Percentiles rank a stretch among this genome's conserved stretches.
These are phyloP conservation scores for Ramazzottius varieornatus DNA, from an alignment of 2,888 invertebrate genomes.

Conservation along the genomic window DNA sequence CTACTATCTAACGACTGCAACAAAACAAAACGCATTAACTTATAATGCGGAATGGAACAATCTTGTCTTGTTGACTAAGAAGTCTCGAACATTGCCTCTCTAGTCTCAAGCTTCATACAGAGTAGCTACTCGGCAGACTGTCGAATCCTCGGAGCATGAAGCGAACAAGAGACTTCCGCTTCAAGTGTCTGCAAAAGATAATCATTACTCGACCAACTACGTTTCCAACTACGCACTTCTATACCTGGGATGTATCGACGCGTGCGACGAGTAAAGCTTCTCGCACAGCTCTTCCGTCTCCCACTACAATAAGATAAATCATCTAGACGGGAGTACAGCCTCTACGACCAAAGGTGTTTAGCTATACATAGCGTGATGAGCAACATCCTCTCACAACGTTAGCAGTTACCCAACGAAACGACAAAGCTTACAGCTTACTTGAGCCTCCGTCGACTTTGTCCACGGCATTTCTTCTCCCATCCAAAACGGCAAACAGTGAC, in stretches of 20 bases:
- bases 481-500: neutral
- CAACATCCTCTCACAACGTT: too few relatives aligned
- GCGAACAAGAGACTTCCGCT: neutral
- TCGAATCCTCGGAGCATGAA: neutral
- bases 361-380: too few relatives aligned
- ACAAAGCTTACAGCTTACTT: too few relatives aligned
- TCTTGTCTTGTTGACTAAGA: too few relatives aligned
- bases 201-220: neutral
- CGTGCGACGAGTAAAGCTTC: neutral
- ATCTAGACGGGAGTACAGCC: too few relatives aligned
- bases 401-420: too few relatives aligned
- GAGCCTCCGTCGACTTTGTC: neutral
- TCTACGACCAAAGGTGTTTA: too few relatives aligned
- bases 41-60: too few relatives aligned
- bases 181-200: neutral
- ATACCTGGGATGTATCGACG: neutral
- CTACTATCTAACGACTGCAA: slow-evolving; percentile 59
- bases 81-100: too few relatives aligned
- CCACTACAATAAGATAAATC: neutral
- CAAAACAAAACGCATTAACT: neutral
- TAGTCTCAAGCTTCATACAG: too few relatives aligned
- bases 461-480: neutral
- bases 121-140: neutral
- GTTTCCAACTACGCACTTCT: neutral
- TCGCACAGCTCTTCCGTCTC: neutral